phyloP scores from a whole-genome alignment of 1,140 invertebrate genomes.

The Muscidifurax raptorellus region DNA sequence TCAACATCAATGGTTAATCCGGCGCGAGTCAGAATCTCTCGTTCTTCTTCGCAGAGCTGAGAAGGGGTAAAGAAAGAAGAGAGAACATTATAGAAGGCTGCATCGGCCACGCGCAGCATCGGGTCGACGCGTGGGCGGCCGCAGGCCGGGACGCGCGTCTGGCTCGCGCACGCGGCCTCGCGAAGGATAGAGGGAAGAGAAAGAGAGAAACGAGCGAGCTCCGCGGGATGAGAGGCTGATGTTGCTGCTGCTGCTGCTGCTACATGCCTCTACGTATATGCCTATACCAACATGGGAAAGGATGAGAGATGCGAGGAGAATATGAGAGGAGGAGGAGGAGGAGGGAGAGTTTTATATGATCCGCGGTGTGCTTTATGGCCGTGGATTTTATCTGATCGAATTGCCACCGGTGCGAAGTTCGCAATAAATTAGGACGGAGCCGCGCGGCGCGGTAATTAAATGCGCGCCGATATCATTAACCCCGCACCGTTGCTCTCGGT shows the following conservation, averaged over 20 bases:
- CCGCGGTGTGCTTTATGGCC: conserved; percentile 67
- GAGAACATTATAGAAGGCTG: conserved; percentile 54
- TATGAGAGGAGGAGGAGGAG: conserved; percentile 63
- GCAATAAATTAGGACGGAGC: conserved; percentile 68
- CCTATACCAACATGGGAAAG: conserved; percentile 8
- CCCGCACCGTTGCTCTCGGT: not conserved
- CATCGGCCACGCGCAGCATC: conserved; percentile 38
- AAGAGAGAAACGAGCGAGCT: conserved; percentile 58
- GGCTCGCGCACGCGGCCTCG: conserved; percentile 55
- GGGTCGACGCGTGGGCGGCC: conserved; percentile 76
- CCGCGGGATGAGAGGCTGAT: not conserved
- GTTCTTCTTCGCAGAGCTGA: not conserved
- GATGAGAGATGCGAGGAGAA: conserved; percentile 50
- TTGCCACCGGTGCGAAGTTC: conserved; percentile 71
- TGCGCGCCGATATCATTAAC: conserved; percentile 61
- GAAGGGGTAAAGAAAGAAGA: conserved; percentile 24
- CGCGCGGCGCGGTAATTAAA: conserved; percentile 67
- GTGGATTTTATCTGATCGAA: conserved; percentile 71
- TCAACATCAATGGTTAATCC: conserved; percentile 23
- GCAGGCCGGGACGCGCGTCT: conserved; percentile 75
- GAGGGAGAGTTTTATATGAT: conserved; percentile 66
- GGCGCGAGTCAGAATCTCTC: not conserved
- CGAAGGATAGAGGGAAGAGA: conserved; percentile 45
- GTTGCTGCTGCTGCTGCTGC: not conserved
- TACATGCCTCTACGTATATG: not conserved